phyloP scores from a whole-genome alignment of 2,113 vertebrate species.

The Scalopus aquaticus region DNA sequence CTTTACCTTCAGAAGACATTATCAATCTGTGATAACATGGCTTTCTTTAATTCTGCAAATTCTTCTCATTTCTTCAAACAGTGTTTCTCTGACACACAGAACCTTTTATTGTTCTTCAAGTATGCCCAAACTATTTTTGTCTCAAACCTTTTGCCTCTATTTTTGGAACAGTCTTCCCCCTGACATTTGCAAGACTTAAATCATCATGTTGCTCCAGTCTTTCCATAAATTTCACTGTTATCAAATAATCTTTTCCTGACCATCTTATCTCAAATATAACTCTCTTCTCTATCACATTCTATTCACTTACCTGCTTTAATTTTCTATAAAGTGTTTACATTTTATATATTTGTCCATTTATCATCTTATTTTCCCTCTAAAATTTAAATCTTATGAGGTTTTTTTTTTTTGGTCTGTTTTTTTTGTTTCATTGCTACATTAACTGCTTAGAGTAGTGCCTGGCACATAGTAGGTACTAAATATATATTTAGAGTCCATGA shows the following conservation, averaged over 20 bases:
- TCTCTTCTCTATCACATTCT: background rate
- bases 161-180: background rate
- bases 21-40: background rate
- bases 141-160: background rate
- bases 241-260: background rate
- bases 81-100: background rate
- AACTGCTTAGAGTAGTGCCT: background rate
- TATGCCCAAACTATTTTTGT: background rate
- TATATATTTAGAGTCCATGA: background rate
- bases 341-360: background rate
- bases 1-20: background rate
- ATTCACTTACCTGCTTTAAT: background rate
- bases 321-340: background rate
- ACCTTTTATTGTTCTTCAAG: background rate
- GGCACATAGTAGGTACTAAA: background rate
- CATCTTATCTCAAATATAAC: background rate
- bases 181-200: background rate
- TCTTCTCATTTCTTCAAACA: background rate
- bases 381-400: background rate
- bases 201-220: background rate
- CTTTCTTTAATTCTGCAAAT: background rate
- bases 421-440: background rate
- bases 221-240: background rate
- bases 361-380: background rate
- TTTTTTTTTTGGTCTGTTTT: background rate